These are phyloP conservation scores for Tapirus terrestris DNA, from an alignment of 2,113 vertebrate genomes.

Conservation along the genomic window DNA sequence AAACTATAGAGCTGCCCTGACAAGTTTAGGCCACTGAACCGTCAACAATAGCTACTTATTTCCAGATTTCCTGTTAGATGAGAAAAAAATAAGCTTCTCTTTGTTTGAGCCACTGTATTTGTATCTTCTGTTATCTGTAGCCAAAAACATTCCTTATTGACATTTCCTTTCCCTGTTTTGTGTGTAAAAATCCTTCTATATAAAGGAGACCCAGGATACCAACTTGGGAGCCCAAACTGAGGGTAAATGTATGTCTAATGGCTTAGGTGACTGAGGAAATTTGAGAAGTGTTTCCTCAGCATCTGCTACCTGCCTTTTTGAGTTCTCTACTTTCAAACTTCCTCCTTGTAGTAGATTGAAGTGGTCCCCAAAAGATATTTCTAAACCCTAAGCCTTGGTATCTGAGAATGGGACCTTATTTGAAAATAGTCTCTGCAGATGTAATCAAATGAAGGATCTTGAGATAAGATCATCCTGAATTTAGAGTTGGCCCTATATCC, in stretches of 20 bases:
- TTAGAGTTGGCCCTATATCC: neutral
- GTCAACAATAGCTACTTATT: neutral
- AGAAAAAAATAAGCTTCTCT: neutral
- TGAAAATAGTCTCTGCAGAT: neutral
- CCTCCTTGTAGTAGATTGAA: neutral
- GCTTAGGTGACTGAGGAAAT: neutral
- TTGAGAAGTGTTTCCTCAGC: neutral
- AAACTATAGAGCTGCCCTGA: neutral
- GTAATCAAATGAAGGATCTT: neutral
- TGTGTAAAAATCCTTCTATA: neutral
- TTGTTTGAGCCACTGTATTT: neutral
- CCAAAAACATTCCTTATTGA: neutral
- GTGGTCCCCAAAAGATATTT: neutral
- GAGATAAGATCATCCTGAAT: neutral
- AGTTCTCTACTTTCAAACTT: neutral
- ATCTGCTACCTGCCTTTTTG: neutral
- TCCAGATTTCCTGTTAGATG: neutral
- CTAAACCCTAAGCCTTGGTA: neutral
- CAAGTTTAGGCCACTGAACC: neutral
- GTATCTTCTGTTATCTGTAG: neutral
- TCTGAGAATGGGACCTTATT: neutral
- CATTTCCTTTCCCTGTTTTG: neutral
- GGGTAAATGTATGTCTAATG: neutral
- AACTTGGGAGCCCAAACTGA: neutral
- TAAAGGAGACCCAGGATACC: neutral